These are phyloP conservation scores for Papilio dardanus DNA, from an alignment of 1,140 invertebrate species.

Conservation along the genomic window DNA sequence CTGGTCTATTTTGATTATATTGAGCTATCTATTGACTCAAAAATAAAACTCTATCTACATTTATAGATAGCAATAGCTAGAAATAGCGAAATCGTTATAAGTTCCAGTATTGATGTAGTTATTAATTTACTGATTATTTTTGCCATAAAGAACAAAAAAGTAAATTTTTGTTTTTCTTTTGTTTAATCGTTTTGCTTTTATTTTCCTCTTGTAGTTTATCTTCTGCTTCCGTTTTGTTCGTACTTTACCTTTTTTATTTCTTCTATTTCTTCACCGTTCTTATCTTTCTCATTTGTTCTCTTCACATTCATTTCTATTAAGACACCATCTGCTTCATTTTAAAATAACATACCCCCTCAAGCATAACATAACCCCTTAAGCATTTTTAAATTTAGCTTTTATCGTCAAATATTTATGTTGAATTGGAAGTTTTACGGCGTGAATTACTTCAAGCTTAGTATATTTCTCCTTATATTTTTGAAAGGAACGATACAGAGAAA, in stretches of 20 bases:
- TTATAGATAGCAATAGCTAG: not conserved
- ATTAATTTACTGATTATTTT: not conserved
- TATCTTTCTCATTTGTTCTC: too few relatives aligned
- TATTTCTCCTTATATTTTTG: not conserved
- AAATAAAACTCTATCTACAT: too few relatives aligned
- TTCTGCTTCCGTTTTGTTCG: too few relatives aligned
- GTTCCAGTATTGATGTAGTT: not conserved
- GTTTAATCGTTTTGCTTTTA: not conserved
- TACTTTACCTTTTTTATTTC: too few relatives aligned
- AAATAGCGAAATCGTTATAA: not conserved
- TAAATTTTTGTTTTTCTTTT: not conserved
- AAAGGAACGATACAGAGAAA: not conserved
- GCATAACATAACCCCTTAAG: too few relatives aligned
- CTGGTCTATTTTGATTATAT: not conserved
- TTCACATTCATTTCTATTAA: too few relatives aligned
- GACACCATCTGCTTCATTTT: too few relatives aligned
- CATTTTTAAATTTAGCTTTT: not conserved
- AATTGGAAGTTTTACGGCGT: too few relatives aligned
- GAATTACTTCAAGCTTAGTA: not conserved
- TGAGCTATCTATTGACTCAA: not conserved
- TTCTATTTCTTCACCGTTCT: too few relatives aligned
- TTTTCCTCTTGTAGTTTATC: not conserved
- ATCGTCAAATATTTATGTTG: not conserved
- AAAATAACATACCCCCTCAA: too few relatives aligned
- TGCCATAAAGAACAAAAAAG: not conserved